Base-by-base conservation (phyloP, 2,888 invertebrate genomes). In the Oscheius myriophilus region DNA sequence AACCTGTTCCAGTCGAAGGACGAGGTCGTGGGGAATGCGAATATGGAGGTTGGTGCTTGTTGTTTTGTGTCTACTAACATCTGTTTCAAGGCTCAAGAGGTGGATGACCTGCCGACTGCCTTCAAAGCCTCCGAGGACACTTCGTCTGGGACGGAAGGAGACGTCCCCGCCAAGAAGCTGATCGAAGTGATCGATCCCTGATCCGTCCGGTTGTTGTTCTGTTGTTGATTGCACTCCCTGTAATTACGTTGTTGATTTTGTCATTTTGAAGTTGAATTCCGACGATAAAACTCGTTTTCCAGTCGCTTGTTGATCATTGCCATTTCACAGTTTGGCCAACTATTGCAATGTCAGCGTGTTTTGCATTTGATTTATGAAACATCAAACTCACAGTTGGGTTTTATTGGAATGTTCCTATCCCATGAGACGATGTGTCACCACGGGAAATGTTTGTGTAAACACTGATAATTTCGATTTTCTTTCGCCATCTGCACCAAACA, bases 31-130 rank as follows among this genome's bases (percentile, higher is more conserved):
- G 42, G 23, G n/a, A 43, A 53, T 43, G 54, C 16, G 2, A 26
- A 65, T 55, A 16, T n/a, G 6, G 54, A 53, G 41, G 65, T 65
- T 23, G 11, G 52, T 41, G 18, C n/a, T n/a, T n/a, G n/a, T 53
- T 53, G 18, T 25, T 11, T 25, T 45, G 9, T 49, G 7, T 42
- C 23, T 49, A 21, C 46, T 49, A 9, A n/a, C 21, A 39, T 26
- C 14, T 42, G 26, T 21, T 21, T 65, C 45, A n/a, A 65, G 65
- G 71, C 74, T 49, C 71, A 75, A 54, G n/a, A 43, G 1, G 77
- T 75, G 3, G 69, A 68, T 1, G 21, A 66, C 9, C 62, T 77
- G 26, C 77, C 77, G 2, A 43, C 46, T 16, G 77, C 67, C 2
- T 77, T 75, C 42, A 43, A 51, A 23, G 46, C 55, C 6, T 33